Evolutionary conservation across 2,113 vertebrate genomes (phyloP).

Genomic region (Eclectus roratus): DNA sequence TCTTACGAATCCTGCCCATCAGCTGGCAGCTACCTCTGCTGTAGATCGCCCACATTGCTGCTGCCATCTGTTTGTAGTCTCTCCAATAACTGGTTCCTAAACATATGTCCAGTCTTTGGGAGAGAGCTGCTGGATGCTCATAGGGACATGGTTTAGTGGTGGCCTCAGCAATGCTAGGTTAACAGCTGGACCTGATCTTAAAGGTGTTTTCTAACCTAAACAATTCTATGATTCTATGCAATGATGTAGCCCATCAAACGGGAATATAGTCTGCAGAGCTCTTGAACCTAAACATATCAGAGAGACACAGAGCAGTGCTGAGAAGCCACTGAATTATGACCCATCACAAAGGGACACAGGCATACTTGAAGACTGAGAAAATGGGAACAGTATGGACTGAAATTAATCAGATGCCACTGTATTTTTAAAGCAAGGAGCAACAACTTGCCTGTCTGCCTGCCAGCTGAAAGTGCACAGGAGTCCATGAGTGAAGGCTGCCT

Average conservation of each 20-base stretch:
- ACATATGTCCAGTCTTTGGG: neutral
- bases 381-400: neutral
- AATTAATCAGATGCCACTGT: neutral
- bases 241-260: neutral
- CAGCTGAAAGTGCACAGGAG: neutral
- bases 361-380: neutral
- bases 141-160: neutral
- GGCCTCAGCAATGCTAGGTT: neutral
- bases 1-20: neutral
- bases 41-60: neutral
- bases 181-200: neutral
- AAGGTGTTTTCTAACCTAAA: neutral
- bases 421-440: neutral
- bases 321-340: neutral
- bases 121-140: neutral
- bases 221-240: neutral
- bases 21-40: neutral
- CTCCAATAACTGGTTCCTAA: neutral
- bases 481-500: neutral
- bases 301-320: neutral
- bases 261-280: neutral
- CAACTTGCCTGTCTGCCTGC: neutral
- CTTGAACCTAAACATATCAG: neutral
- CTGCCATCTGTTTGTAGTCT: neutral
- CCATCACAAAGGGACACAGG: neutral